Conservation (phyloP, 2,113 vertebrate species). For the Agapornis roseicollis region DNA sequence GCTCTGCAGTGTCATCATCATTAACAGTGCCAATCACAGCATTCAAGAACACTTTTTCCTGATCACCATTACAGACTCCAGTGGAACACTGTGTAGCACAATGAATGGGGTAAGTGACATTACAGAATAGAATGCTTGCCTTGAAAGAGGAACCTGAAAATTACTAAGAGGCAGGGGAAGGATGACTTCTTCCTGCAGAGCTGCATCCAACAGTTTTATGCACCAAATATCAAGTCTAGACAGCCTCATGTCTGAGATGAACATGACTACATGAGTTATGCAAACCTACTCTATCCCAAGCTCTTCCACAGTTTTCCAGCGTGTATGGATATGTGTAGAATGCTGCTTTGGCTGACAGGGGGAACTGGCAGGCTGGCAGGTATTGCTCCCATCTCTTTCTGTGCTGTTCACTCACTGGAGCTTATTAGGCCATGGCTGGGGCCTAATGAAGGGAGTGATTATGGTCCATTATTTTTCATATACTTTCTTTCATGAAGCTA, state of each 20-base stretch:
- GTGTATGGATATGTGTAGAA: neutral
- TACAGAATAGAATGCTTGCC: neutral
- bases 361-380: neutral
- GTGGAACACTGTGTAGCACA: neutral
- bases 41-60: neutral
- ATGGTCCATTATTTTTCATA: slow-evolving; percentile 30
- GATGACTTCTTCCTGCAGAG: neutral
- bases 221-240: neutral
- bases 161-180: neutral
- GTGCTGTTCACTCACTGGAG: neutral
- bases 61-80: neutral
- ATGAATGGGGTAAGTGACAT: slow-evolving; percentile 32
- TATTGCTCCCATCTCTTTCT: neutral
- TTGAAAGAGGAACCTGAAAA: slow-evolving; percentile 1
- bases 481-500: neutral
- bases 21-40: slow-evolving; percentile 47
- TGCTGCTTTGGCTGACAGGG: neutral
- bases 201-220: neutral
- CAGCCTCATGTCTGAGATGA: neutral
- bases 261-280: neutral
- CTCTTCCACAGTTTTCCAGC: neutral
- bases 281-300: neutral
- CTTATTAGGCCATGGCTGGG: neutral
- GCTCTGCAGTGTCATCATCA: slow-evolving; percentile 36
- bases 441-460: neutral